Evolutionary conservation across 2,113 vertebrate species (phyloP).

Genomic region (Albula goreensis): DNA sequence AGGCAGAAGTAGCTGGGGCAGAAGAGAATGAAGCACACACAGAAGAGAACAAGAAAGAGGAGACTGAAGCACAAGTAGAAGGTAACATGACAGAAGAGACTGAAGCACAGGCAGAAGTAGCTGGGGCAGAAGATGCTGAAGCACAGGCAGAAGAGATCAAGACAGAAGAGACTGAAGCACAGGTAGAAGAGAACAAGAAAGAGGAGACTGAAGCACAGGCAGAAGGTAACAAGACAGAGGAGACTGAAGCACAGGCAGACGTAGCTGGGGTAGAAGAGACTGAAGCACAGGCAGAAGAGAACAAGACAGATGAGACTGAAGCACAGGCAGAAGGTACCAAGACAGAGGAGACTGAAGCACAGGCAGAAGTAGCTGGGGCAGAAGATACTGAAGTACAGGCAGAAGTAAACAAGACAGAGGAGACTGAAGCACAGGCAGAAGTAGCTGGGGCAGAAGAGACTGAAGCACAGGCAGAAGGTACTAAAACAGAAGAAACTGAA

Average conservation of each 20-base stretch:
- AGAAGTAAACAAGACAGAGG: too few relatives aligned
- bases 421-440: background rate
- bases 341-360: too few relatives aligned
- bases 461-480: background rate
- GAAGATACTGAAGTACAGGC: background rate
- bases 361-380: background rate
- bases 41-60: background rate
- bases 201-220: background rate
- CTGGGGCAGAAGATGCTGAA: too few relatives aligned
- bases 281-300: background rate
- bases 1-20: background rate
- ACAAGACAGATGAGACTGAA: background rate
- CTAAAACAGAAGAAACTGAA: too few relatives aligned
- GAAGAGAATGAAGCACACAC: background rate
- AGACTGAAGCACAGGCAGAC: too few relatives aligned
- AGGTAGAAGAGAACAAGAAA: too few relatives aligned
- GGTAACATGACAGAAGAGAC: background rate
- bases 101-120: too few relatives aligned
- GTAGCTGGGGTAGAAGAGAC: too few relatives aligned
- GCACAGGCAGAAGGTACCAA: rapidly evolving
- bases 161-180: background rate
- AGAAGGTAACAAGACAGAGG: background rate
- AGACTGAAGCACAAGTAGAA: background rate
- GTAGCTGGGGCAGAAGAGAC: background rate
- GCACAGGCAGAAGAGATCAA: too few relatives aligned